Evolutionary conservation across 1,140 invertebrate species (phyloP), one percentile per base, ranked within the genome.

Genomic region (Spodoptera frugiperda): DNA sequence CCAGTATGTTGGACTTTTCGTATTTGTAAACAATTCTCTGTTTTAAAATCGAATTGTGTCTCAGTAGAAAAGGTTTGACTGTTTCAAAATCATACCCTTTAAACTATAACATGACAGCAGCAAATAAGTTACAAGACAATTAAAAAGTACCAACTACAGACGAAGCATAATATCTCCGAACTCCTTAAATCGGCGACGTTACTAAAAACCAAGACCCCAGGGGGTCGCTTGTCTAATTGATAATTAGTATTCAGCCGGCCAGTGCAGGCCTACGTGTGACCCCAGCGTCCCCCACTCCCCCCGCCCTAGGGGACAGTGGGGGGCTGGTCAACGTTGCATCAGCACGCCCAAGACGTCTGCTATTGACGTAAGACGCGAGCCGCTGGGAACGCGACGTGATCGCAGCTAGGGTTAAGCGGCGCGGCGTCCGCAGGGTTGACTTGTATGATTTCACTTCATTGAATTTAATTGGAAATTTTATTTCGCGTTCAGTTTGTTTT

Each of bases 241-340:
- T 89, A 90, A 89, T 90, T 89, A 90, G 87, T 86, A 90, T 90
- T 86, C 88, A 67, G 63, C 65, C 77, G 79, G 77, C 63, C 63
- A 82, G 83, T 88, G 84, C 87, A 77, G 76, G 87, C 85, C 87
- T 85, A 87, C 88, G 86, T 85, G 87, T 80, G 73, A 21, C 12
- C 48, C 65, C 55, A 11, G 19, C 15, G 19, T 39, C 21, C 61
- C 39, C 39, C 51, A 39, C 44, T 12, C n/a, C n/a, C 21, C 33
- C 39, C 51, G 14, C 15, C 48, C 15, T 25, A n/a, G 46, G 75
- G 53, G 57, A 12, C 14, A 15, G 14, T 9, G 49, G 61, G 48
- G 80, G 77, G 68, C 30, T 39, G 73, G 67, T 72, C 70, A 70
- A 68, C 71, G 78, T 78, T 80, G 82, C 78, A 79, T 82, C 80